Conservation (phyloP, 2,113 vertebrate species). For the Archocentrus centrarchus region DNA sequence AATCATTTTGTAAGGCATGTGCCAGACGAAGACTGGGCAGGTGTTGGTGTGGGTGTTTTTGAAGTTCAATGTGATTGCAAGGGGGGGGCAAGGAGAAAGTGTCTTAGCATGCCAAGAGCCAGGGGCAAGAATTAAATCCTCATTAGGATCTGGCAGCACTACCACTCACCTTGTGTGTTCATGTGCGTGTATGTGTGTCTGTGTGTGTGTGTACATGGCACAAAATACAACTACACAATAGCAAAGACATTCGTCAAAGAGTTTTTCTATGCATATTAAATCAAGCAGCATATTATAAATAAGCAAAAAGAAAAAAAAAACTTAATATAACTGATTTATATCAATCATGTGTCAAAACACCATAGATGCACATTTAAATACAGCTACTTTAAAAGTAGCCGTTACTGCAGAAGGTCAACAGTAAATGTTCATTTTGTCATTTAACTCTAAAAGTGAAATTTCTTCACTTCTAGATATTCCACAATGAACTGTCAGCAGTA, state of each 20-base stretch:
- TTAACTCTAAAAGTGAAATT: neutral
- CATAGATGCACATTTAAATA: neutral
- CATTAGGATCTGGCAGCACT: constrained; percentile 68
- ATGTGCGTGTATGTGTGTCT: neutral
- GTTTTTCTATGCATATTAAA: constrained; percentile 22
- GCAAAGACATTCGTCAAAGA: constrained; percentile 3
- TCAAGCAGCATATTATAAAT: neutral
- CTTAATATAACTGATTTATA: neutral
- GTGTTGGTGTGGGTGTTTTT: constrained; percentile 43
- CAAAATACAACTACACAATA: constrained; percentile 23
- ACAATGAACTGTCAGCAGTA: too few relatives aligned
- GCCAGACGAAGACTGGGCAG: constrained; percentile 33
- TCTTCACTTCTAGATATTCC: neutral
- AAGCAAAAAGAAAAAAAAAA: neutral
- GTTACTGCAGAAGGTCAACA: neutral
- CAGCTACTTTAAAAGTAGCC: neutral
- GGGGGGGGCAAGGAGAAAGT: constrained; percentile 14
- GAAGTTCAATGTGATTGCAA: constrained; percentile 23
- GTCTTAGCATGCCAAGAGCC: constrained; percentile 62
- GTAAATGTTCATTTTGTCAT: constrained; percentile 6
- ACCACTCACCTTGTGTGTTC: constrained; percentile 6
- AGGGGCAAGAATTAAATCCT: constrained; percentile 71
- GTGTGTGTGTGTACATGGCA: neutral
- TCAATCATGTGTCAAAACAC: neutral
- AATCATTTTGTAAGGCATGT: constrained; percentile 33